phyloP scores from a whole-genome alignment of 2,113 vertebrate genomes.

The Rhabdornis inornatus region DNA sequence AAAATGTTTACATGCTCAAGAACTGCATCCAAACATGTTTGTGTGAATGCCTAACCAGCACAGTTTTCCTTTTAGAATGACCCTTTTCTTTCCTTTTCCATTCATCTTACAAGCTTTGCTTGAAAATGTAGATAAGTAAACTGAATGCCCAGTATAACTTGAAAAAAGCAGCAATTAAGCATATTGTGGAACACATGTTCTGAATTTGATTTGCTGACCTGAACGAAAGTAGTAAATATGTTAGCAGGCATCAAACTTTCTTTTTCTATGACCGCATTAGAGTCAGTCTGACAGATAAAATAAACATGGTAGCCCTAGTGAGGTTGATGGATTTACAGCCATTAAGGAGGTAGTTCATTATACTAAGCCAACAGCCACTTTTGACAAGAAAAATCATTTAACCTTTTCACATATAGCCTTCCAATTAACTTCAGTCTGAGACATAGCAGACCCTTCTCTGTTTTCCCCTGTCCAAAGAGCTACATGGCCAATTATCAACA shows the following conservation, averaged over 20 bases:
- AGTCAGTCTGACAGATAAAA: neutral
- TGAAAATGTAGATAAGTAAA: neutral
- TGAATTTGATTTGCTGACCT: neutral
- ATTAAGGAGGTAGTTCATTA: slow-evolving; percentile 4
- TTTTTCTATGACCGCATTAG: neutral
- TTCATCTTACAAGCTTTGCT: neutral
- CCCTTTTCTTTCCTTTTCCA: neutral
- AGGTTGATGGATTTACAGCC: neutral
- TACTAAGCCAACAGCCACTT: neutral
- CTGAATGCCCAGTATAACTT: neutral
- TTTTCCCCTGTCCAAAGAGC: neutral
- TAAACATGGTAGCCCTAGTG: neutral
- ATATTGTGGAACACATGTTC: neutral
- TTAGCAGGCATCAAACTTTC: neutral
- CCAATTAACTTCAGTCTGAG: neutral
- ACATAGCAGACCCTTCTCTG: neutral
- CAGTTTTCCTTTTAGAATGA: neutral
- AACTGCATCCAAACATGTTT: neutral
- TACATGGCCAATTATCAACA: neutral
- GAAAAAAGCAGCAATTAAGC: neutral
- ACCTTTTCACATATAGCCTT: neutral
- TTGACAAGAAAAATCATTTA: neutral
- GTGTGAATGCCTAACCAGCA: neutral
- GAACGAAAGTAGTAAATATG: neutral
- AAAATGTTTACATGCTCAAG: neutral